Evolutionary conservation across 2,888 invertebrate species (phyloP), one percentile per base, ranked within the genome.

Genomic region (Eupeodes latifasciatus): DNA sequence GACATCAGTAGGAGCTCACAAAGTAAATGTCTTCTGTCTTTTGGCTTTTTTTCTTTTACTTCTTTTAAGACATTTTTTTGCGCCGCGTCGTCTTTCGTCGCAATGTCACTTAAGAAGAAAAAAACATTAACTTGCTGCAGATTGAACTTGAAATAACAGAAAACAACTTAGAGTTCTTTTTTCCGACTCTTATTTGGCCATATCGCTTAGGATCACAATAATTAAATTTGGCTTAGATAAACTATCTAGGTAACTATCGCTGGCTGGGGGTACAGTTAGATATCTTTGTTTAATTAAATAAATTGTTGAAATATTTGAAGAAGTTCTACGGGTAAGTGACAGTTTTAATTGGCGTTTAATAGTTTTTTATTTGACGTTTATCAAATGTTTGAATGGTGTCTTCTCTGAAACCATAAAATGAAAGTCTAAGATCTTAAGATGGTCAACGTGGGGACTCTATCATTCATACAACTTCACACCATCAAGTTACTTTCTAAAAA

Each of bases 201-300:
- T 72, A 69, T 76, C 71, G 80, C 67, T 47, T 49, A 61, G 6
- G 61, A 78, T 82, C 74, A 82, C 82, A 62, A 44, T 62, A 74
- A 78, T 82, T 85, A 82, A 85, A 82, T 71, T 71, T 76, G 81
- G 55, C 80, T 84, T 75, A 74, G 74, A 81, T 85, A 85, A 44
- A 44, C 62, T 44, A 44, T 62, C 69, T 71, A n/a, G n/a, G n/a
- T n/a, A 0, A 2, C 51, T 2, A 14, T 57, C 12, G n/a, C 9
- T 59, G 11, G 44, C 49, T 51, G 51, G 64, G n/a, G n/a, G 44
- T 61, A 85, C 85, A 67, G 85, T 85, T 85, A 84, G 47, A 6
- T 40, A 40, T 40, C 6, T 40, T 5, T 81, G 67, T 72, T 81
- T 85, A 78, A 85, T 85, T 81, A 81, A 77, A 74, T 74, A 72